These are phyloP conservation scores for Hippopotamus amphibius DNA, from an alignment of 2,113 vertebrate genomes.

Conservation along the genomic window DNA sequence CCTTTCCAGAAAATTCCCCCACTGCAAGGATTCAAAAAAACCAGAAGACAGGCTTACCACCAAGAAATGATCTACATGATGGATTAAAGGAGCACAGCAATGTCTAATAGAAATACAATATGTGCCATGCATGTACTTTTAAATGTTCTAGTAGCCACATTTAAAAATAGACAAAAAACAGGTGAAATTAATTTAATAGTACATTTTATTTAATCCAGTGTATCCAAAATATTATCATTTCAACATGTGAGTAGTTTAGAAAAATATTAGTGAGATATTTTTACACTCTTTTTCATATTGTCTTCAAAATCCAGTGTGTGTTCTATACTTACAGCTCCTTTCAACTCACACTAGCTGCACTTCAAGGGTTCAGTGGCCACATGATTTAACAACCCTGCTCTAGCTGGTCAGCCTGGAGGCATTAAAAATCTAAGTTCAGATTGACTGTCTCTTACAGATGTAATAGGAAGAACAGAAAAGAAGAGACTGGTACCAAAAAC, in stretches of 20 bases:
- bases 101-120: neutral
- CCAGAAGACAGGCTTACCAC: neutral
- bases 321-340: neutral
- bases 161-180: constrained; percentile 29
- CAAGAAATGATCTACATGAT: neutral
- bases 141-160: constrained; percentile 8
- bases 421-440: constrained; percentile 20
- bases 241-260: neutral
- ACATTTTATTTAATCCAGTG: neutral
- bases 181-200: constrained; percentile 16
- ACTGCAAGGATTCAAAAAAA: constrained; percentile 17
- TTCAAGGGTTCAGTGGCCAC: neutral
- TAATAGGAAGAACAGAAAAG: neutral
- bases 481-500: constrained; percentile 27
- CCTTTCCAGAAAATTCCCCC: neutral
- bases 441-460: neutral
- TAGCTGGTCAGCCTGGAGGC: neutral
- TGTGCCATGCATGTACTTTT: neutral
- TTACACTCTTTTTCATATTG: constrained; percentile 39
- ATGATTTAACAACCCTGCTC: neutral
- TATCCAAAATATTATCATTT: constrained; percentile 53
- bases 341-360: neutral
- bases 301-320: neutral
- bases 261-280: constrained; percentile 15
- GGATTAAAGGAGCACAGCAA: neutral